phyloP scores from a whole-genome alignment of 2,797 vertebrate species.

The Emydoidea blandingii region DNA sequence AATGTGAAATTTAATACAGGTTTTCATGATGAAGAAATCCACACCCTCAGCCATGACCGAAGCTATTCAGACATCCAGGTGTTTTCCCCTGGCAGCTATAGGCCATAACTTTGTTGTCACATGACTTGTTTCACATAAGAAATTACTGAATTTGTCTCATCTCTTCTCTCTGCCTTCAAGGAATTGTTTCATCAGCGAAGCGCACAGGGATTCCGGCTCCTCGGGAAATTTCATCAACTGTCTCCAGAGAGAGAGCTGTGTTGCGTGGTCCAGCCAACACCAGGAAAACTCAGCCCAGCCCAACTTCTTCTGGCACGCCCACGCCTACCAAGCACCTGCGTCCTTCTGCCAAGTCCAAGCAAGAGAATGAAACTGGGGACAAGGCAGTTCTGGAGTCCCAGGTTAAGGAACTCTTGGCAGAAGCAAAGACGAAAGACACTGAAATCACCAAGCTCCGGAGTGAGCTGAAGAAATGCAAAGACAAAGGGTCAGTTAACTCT shows the following conservation, averaged over 20 bases:
- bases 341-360: slow-evolving; percentile 83
- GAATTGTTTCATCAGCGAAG: slow-evolving; percentile 83
- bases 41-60: slow-evolving; percentile 34
- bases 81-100: not conserved
- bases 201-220: slow-evolving; percentile 95
- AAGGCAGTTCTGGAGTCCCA: slow-evolving; percentile 90
- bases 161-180: slow-evolving; percentile 74
- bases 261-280: slow-evolving; percentile 83
- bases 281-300: slow-evolving; percentile 90
- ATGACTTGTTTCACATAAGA: not conserved
- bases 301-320: slow-evolving; percentile 89
- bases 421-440: slow-evolving; percentile 95
- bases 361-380: slow-evolving; percentile 86
- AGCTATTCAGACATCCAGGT: slow-evolving; percentile 49
- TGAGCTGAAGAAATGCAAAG: slow-evolving; percentile 90
- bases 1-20: slow-evolving; percentile 2
- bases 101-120: not conserved
- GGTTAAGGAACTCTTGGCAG: slow-evolving; percentile 93
- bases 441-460: slow-evolving; percentile 93
- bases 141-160: not conserved
- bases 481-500: slow-evolving; percentile 76
- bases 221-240: slow-evolving; percentile 85
- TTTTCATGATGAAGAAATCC: slow-evolving; percentile 56
- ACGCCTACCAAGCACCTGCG: slow-evolving; percentile 90
- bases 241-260: slow-evolving; percentile 87